These are phyloP conservation scores for Caenorhabditis sulstoni DNA, from an alignment of 2,888 invertebrate species.

Conservation along the genomic window DNA sequence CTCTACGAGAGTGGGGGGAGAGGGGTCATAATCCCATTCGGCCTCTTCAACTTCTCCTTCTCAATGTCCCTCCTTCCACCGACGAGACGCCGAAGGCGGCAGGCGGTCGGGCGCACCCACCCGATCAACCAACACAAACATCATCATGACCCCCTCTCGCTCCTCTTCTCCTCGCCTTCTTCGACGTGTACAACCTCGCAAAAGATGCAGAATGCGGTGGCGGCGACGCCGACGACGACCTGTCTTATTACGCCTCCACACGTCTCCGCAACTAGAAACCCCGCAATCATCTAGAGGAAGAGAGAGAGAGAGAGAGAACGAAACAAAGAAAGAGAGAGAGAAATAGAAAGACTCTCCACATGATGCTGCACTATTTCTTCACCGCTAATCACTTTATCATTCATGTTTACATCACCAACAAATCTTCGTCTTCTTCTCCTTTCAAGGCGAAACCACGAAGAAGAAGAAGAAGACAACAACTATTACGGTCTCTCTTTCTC, in stretches of 20 bases:
- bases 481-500: slow-evolving; percentile 22
- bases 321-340: too few relatives aligned
- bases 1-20: too few relatives aligned
- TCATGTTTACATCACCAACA: slow-evolving; percentile 50
- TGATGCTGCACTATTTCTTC: slow-evolving; percentile 34
- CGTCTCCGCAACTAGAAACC: slow-evolving; percentile 17
- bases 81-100: too few relatives aligned
- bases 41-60: too few relatives aligned
- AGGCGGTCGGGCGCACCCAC: neutral
- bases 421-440: slow-evolving; percentile 15
- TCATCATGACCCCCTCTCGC: slow-evolving; percentile 9
- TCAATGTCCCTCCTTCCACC: slow-evolving; percentile 5
- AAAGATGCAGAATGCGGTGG: slow-evolving; percentile 9
- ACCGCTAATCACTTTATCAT: slow-evolving; percentile 50
- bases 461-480: slow-evolving; percentile 17
- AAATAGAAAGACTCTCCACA: slow-evolving; percentile 6
- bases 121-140: slow-evolving; percentile 4
- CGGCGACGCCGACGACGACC: slow-evolving; percentile 12
- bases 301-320: too few relatives aligned
- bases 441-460: neutral
- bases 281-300: neutral
- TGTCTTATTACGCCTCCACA: slow-evolving; percentile 25
- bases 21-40: neutral
- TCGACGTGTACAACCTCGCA: too few relatives aligned
- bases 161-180: too few relatives aligned